A percentile compares a stretch with the other conserved stretches of the same genome.
phyloP scores from a whole-genome alignment of 2,888 invertebrate genomes.

The Cyclophora albipunctata region DNA sequence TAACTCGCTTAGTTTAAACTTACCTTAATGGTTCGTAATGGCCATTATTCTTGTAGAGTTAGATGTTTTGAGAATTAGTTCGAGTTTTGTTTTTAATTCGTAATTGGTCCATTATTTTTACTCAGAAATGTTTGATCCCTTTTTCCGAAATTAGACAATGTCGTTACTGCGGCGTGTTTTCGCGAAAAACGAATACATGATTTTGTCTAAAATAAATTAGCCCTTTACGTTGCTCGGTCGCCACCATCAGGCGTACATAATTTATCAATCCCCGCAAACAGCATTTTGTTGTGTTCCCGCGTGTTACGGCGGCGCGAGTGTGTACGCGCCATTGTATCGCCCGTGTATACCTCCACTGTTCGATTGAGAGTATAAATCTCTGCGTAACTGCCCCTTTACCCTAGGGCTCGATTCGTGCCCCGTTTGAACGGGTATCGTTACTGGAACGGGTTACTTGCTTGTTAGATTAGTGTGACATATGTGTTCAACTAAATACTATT shows the following conservation, averaged over 20 bases:
- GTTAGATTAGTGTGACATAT: background rate
- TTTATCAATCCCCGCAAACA: conserved; percentile 13
- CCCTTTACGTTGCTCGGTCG: conserved; percentile 9
- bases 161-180: too few relatives aligned
- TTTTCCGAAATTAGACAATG: too few relatives aligned
- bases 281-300: conserved; percentile 21
- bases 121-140: too few relatives aligned
- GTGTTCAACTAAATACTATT: too few relatives aligned
- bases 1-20: background rate
- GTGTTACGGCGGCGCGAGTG: conserved; percentile 1
- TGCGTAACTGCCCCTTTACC: conserved; percentile 20
- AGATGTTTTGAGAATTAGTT: background rate
- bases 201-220: conserved; percentile 1
- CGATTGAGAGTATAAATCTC: conserved; percentile 32
- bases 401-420: conserved; percentile 16
- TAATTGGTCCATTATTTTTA: too few relatives aligned
- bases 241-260: conserved; percentile 3
- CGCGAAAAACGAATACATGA: too few relatives aligned
- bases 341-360: conserved; percentile 3
- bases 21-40: too few relatives aligned
- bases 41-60: too few relatives aligned
- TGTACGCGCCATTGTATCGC: background rate
- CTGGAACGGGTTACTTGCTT: conserved; percentile 7
- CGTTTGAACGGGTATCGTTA: conserved; percentile 14
- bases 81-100: background rate